phyloP scores from a whole-genome alignment of 2,797 vertebrate species.

The Erithacus rubecula region DNA sequence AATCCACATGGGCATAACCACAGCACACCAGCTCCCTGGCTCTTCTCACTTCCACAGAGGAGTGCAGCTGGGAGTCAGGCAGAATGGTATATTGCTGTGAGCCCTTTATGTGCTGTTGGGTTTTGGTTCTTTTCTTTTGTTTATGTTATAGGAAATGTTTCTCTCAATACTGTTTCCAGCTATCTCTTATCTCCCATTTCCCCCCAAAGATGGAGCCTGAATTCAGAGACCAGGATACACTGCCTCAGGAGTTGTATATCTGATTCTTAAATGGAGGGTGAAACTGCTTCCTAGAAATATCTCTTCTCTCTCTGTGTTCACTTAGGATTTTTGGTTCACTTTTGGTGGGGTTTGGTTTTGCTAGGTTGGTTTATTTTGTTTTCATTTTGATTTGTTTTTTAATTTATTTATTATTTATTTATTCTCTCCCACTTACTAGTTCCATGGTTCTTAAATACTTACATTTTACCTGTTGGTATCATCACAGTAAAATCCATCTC shows the following conservation, averaged over 20 bases:
- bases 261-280: neutral
- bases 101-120: neutral
- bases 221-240: neutral
- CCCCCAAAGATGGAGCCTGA: neutral
- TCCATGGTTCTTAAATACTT: neutral
- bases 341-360: neutral
- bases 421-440: neutral
- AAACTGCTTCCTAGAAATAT: neutral
- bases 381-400: neutral
- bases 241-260: neutral
- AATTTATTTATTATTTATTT: neutral
- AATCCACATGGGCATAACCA: neutral
- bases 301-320: neutral
- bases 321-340: neutral
- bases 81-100: neutral
- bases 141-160: neutral
- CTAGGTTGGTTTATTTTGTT: fast-evolving
- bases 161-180: neutral
- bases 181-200: neutral
- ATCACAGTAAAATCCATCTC: neutral
- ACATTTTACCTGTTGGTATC: neutral
- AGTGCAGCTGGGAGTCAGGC: neutral
- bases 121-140: neutral
- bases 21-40: neutral
- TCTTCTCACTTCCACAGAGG: neutral